Base-by-base conservation (phyloP, 2,113 vertebrate genomes). In the Daboia siamensis region DNA sequence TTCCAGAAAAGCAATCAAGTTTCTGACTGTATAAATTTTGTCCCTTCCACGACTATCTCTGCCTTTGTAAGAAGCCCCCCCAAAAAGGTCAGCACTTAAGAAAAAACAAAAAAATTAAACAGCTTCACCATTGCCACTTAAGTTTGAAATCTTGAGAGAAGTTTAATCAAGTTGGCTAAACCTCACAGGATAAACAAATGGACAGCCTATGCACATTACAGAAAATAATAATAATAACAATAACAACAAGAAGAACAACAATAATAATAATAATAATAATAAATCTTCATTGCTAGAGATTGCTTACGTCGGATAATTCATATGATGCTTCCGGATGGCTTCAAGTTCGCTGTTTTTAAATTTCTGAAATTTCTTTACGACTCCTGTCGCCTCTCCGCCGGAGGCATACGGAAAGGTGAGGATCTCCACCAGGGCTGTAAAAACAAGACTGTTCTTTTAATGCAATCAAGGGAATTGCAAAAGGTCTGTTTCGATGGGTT, bases 341-440 rank as follows among this genome's bases (percentile, higher is more conserved):
- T 99, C 98, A 94, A 99, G 97, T 69, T 98, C 97, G 95, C 93
- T 93, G 96, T 98, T 98, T 91, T 93, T 97, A 96, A 99, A 99
- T 52, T 96, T 96, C 29, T 91, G 95, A 93, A 99, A 97, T 90
- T 96, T 98, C 96, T 98, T 98, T 93, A 99, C 96, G 1, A 98
- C 96, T 95, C 98, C 99, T 3, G 98, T 98, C 94, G 92, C 97
- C 94, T 98, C 98, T 10, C 98, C 98, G 0, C 98, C 98, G 90
- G 98, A 99, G 56, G 98, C 98, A 48, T 99, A 97, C 9, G 98
- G 98, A 93, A 99, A 99, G 84, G 92, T 94, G 0, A 99, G 97
- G 93, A 99, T 64, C 93, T 97, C 97, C 48, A 98, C 96, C 24
- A 93, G 94, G 91, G 98, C 99, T 99, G 96, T 59, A 97, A 96